Base-by-base conservation (phyloP, 2,113 vertebrate species). In the zebrafish (Danio rerio) region DNA sequence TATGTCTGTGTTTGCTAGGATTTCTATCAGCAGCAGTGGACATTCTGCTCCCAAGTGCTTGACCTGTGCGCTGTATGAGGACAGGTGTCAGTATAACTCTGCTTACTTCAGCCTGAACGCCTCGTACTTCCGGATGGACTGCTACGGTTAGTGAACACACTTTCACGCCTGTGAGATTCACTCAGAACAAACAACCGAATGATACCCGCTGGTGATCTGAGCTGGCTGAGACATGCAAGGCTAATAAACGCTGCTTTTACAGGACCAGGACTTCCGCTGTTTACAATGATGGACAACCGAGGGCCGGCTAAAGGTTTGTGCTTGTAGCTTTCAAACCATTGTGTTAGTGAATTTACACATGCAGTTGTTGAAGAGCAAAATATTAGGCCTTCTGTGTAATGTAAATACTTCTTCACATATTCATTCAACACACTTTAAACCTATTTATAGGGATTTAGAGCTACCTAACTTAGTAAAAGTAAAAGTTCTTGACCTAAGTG, bases 11-110 rank as follows among this genome's bases (percentile, higher is more conserved):
- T 80, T 62, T 9, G 9, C 83, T 83, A 99, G 98, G 93, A 68
- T 97, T 86, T 81, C 86, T 61, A 89, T 96, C 56, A 63, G 61
- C 49, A 61, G 42, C 85, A 92, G 70, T 88, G 56, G 81, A 83
- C 55, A 81, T 18, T 91, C 84, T 42, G 83, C 86, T 9, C 53
- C 91, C 82, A 83, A 87, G 83, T 99, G 98, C 83, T 90, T 99
- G 87, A 98, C 94, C 86, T 99, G 98, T 89, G 74, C 90, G 65
- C 85, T 96, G 88, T n/a, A 90, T 45, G 4, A 86, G 86, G 90
- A 95, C 80, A 94, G 95, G 89, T 98, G 97, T 94, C 95, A 96
- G 90, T 96, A 96, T 93, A 96, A 95, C 88, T 95, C 95, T 50
- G 96, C 90, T 80, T 96, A 95, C 88, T 96, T 99, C 92, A 98